Conservation (phyloP, 2,888 invertebrate genomes). For the Bruchidius siliquastri region DNA sequence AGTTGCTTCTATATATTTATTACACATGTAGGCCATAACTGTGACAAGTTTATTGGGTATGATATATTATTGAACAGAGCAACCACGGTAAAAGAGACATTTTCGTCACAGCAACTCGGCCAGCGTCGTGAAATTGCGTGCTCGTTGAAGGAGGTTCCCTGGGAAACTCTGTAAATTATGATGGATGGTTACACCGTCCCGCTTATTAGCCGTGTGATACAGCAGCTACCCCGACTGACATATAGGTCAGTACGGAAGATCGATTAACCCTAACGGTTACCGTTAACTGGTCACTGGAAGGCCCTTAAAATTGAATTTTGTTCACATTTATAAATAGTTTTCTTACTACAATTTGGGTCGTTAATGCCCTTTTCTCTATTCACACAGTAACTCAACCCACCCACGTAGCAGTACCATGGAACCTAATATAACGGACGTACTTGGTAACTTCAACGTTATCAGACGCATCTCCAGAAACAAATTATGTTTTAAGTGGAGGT, state of each 20-base stretch:
- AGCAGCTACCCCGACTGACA: slow-evolving; percentile 20
- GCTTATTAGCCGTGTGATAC: slow-evolving; percentile 28
- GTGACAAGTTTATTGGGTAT: not conserved
- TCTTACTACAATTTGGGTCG: too few species aligned
- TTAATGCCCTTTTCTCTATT: too few species aligned
- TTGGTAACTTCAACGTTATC: too few species aligned
- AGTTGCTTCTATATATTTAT: too few species aligned
- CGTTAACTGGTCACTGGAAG: not conserved
- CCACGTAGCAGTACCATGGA: too few species aligned
- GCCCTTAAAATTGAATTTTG: too few species aligned
- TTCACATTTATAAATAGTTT: too few species aligned
- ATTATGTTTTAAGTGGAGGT: too few species aligned
- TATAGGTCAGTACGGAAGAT: slow-evolving; percentile 20
- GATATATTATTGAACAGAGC: not conserved
- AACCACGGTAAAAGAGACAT: slow-evolving; percentile 11
- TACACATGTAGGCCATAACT: not conserved
- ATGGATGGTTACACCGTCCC: slow-evolving; percentile 29
- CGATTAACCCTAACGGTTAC: slow-evolving; percentile 7
- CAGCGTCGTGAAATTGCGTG: slow-evolving; percentile 18
- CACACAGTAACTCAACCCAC: too few species aligned
- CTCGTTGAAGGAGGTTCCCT: slow-evolving; percentile 19
- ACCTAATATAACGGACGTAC: too few species aligned
- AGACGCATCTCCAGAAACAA: too few species aligned
- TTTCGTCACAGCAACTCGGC: slow-evolving; percentile 13
- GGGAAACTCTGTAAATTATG: slow-evolving; percentile 24